These are phyloP conservation scores for Biston stratarius DNA, from an alignment of 2,888 invertebrate genomes.

Conservation along the genomic window DNA sequence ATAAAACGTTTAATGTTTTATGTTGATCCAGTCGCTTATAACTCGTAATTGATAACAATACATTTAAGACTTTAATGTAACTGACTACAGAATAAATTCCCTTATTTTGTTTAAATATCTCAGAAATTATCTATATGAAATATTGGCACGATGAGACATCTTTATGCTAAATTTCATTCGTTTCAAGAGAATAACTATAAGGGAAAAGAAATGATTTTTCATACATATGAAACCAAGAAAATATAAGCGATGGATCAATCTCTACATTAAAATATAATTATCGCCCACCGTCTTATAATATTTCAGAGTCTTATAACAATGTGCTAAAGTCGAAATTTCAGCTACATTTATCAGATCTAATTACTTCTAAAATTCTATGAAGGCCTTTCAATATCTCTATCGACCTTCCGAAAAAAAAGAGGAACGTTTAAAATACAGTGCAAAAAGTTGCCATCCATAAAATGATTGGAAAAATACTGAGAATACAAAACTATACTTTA, in stretches of 20 bases:
- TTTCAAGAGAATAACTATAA: not conserved
- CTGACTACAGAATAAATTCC: not conserved
- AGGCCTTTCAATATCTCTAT: conserved; percentile 36
- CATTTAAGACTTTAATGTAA: not conserved
- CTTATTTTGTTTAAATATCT: not conserved
- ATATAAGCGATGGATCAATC: conserved; percentile 25
- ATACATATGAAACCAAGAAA: not conserved
- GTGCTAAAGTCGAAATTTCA: conserved; percentile 30
- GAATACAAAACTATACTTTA: conserved; percentile 51
- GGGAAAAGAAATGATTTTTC: not conserved
- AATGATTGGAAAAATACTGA: conserved; percentile 56
- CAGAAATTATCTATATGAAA: not conserved
- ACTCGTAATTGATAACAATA: not conserved
- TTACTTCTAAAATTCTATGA: conserved; percentile 23
- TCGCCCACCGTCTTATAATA: conserved; percentile 24
- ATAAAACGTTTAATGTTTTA: conserved; percentile 48
- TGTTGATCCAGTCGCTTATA: conserved; percentile 26
- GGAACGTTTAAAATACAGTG: conserved; percentile 43
- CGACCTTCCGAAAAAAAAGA: conserved; percentile 33
- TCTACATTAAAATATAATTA: conserved; percentile 25
- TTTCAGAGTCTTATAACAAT: conserved; percentile 27
- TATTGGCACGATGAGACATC: conserved; percentile 9
- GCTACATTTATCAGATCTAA: conserved; percentile 29
- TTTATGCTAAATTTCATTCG: not conserved
- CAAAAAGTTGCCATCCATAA: conserved; percentile 21